Evolutionary conservation across 2,888 invertebrate species (phyloP), one percentile per base, ranked within the genome.

Genomic region (Microdon myrmicae): DNA sequence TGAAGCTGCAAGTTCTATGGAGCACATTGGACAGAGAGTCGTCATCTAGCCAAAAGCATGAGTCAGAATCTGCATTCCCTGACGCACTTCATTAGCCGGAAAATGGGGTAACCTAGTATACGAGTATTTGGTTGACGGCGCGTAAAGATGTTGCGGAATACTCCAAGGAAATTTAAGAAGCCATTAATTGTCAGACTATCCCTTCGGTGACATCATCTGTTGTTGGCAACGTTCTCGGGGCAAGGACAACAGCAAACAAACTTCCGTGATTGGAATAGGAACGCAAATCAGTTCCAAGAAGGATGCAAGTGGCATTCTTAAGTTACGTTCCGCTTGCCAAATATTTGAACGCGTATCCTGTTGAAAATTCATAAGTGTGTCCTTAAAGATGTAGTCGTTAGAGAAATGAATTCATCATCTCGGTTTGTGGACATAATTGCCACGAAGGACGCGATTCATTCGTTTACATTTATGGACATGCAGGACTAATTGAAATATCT

Each of bases 51-150:
- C 26, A 53, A 45, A 31, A 47, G 37, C 28, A 64, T 64, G 64
- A 64, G 53, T 53, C 58, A 54, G 45, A 60, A 68, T 29, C 54
- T 60, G 28, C 55, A 67, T 35, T 64, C 64, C 17, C 59, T 70
- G 67, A 67, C 71, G 51, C 68, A 70, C 34, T 70, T 59, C 47
- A 66, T 70, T 47, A 67, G 67, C 53, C 66, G 68, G 38, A 70
- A 70, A 51, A 67, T 70, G 64, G 69, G 70, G 70, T 71, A 70
- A 70, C 34, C 56, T 35, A 9, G 16, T 5, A 17, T 3, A 16
- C 4, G 14, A n/a, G n/a, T n/a, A n/a, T n/a, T n/a, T n/a, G n/a
- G n/a, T n/a, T 28, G 41, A 51, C 14, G 9, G 10, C 3, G 22
- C n/a, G n/a, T n/a, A n/a, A n/a, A 32, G 58, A 38, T 53, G 43